Percentiles rank a stretch among this genome's conserved stretches.
Conservation (phyloP, 2,888 invertebrate species). For the Laspeyria flexula region DNA sequence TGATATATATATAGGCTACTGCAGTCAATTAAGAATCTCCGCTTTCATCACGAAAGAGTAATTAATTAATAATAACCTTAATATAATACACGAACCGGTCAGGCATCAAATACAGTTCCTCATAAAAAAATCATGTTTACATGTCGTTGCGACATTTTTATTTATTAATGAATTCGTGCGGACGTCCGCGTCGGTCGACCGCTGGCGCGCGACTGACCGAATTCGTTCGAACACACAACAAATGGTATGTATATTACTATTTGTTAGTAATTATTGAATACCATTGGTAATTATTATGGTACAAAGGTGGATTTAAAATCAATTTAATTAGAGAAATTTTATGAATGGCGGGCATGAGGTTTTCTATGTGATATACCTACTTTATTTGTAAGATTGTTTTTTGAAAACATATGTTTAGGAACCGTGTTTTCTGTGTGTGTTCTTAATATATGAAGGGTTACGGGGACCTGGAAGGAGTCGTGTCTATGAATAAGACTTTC, state of each 20-base stretch:
- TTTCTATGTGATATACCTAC: constrained; percentile 17
- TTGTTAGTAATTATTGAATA: constrained; percentile 40
- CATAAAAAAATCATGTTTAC: constrained; percentile 13
- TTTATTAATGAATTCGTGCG: constrained; percentile 8
- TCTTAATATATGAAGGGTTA: no score
- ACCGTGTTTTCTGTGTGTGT: no score
- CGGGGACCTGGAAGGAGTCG: no score
- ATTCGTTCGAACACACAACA: constrained; percentile 3
- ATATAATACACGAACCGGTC: constrained; percentile 6
- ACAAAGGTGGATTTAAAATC: constrained; percentile 36
- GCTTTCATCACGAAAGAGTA: background rate
- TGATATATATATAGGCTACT: background rate
- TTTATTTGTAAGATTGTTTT: background rate
- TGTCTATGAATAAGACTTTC: no score
- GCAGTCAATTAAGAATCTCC: constrained; percentile 18
- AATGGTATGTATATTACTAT: constrained; percentile 36
- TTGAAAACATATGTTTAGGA: background rate
- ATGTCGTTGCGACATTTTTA: constrained; percentile 8
- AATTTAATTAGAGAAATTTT: constrained; percentile 32
- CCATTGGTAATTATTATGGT: constrained; percentile 39
- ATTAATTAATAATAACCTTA: background rate
- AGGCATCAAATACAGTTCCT: constrained; percentile 15
- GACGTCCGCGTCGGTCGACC: constrained; percentile 10
- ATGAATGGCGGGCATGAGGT: constrained; percentile 17
- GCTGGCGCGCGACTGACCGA: constrained; percentile 15